These are phyloP conservation scores for Parotocinclus haroldoi DNA, from an alignment of 2,797 vertebrate species.

Conservation along the genomic window DNA sequence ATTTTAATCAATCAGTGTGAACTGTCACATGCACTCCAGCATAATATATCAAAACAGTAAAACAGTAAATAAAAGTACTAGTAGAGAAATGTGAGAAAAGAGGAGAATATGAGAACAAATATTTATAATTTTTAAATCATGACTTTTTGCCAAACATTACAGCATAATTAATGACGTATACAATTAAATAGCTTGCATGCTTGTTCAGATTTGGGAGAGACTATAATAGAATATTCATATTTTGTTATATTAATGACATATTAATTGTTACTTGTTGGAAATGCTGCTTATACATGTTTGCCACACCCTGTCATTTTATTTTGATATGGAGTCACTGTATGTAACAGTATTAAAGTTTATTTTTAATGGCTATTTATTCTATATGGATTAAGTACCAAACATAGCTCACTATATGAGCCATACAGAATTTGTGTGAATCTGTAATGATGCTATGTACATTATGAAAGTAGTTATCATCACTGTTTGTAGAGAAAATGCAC, in stretches of 20 bases:
- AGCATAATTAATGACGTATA: constrained; percentile 37
- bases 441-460: background rate
- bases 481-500: constrained; percentile 21
- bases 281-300: constrained; percentile 62
- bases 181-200: constrained; percentile 31
- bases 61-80: no score
- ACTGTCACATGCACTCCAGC: no score
- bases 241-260: constrained; percentile 47
- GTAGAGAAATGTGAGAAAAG: no score
- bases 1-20: no score
- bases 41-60: no score
- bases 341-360: constrained; percentile 40
- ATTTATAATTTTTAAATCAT: no score
- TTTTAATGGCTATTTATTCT: constrained; percentile 50
- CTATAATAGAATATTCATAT: constrained; percentile 60
- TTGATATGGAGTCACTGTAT: constrained; percentile 36
- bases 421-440: constrained; percentile 1
- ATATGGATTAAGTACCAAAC: constrained; percentile 41
- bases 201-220: constrained; percentile 61
- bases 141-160: constrained; percentile 60
- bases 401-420: constrained; percentile 4
- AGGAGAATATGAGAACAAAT: no score
- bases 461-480: background rate
- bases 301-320: constrained; percentile 46
- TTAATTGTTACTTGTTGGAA: constrained; percentile 2